Evolutionary conservation across 2,888 invertebrate species (phyloP), one percentile per base, ranked within the genome.

Genomic region (Caenorhabditis becei): DNA sequence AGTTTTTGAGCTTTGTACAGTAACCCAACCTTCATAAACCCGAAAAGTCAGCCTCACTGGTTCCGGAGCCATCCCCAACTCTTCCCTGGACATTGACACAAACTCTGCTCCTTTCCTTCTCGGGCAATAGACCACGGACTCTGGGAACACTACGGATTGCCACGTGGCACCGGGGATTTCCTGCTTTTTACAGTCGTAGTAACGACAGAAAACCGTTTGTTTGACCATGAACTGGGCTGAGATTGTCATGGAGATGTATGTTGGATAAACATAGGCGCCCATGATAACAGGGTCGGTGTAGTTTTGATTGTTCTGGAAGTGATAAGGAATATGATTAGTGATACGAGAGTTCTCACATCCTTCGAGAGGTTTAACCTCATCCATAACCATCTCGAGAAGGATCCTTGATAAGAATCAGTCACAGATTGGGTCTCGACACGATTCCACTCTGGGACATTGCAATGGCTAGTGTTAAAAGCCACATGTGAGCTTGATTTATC

Each of bases 341-440:
- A n/a, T n/a, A n/a, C n/a, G n/a, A n/a, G n/a, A n/a, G n/a, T n/a
- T n/a, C n/a, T 41, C 23, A 74, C 74, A 51, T 74, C 74, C 4
- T 59, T 26, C 7, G 74, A 74, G 4, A 74, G 18, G 1, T 56
- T 18, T 56, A 74, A 41, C 2, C 18, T 59, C 65, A 65, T 74
- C 65, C 74, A 74, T 2, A 74, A 10, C 74, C 74, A 74, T 28
- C 35, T 65, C 1, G 74, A 74, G 20, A 74, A 74, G 2, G 0
- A 10, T 26, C 49, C 26, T 18, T 26, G 18, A 1, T 10, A 18
- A 0, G 65, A 56, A 16, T 26, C 41, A 0, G 23, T 51, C 2
- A 59, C 37, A 4, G 35, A 51, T 41, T 24, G 20, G 2, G 74
- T 65, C 18, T 74, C 65, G 3, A 59, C 26, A 2, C 28, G 51